Evolutionary conservation across 1,140 invertebrate genomes (phyloP).

Genomic region (Pararge aegeria): DNA sequence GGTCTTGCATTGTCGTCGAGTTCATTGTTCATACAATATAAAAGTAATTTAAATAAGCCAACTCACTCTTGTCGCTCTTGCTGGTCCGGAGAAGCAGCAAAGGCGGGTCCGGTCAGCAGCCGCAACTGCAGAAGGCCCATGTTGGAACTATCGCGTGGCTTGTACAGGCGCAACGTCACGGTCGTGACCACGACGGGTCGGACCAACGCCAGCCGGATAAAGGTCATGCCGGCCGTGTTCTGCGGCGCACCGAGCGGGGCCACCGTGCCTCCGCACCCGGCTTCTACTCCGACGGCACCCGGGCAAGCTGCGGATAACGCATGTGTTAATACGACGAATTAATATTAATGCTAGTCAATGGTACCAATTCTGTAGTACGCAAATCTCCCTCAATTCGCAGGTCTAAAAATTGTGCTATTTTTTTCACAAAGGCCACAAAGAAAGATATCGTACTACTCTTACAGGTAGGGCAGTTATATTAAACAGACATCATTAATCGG

Average conservation of each 20-base stretch:
- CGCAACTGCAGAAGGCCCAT: constrained; percentile 93
- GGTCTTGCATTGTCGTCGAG: no score
- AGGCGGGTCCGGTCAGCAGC: constrained; percentile 88
- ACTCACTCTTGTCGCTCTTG: constrained; percentile 36
- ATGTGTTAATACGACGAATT: background rate
- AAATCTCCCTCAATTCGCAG: no score
- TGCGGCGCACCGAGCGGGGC: constrained; percentile 79
- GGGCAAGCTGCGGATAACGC: constrained; percentile 85
- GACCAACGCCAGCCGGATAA: constrained; percentile 89
- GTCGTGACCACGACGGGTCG: constrained; percentile 89
- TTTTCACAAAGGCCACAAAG: no score
- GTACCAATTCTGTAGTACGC: no score
- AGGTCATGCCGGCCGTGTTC: constrained; percentile 92
- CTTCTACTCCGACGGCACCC: constrained; percentile 92
- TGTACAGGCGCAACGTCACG: constrained; percentile 84
- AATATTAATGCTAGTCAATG: background rate
- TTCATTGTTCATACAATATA: no score
- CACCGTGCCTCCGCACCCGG: constrained; percentile 79
- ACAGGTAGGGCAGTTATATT: no score
- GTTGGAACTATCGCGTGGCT: constrained; percentile 92
- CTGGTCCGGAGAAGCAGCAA: constrained; percentile 43
- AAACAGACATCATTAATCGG: no score
- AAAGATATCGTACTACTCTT: no score
- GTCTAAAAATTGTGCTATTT: no score
- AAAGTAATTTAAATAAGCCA: no score